These are phyloP conservation scores for Eremobia ochroleuca DNA, from an alignment of 2,888 invertebrate genomes.

Conservation along the genomic window DNA sequence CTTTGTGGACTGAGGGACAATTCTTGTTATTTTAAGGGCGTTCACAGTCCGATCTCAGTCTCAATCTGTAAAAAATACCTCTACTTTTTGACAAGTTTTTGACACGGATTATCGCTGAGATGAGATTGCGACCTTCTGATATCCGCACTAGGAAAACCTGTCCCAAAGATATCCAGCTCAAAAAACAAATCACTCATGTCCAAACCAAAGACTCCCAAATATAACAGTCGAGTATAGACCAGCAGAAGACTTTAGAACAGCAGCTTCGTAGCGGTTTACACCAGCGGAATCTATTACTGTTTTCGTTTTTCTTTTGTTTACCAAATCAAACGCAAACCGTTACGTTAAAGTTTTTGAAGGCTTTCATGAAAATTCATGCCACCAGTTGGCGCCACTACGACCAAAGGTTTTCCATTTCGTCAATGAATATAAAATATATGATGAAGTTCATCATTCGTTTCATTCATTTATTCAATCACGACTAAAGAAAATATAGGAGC, in stretches of 20 bases:
- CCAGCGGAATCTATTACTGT: background rate
- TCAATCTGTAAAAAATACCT: too few species aligned
- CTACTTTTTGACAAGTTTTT: too few species aligned
- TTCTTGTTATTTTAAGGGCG: too few species aligned
- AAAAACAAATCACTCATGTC: background rate
- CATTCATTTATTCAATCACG: background rate
- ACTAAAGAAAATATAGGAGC: background rate
- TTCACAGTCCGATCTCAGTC: too few species aligned
- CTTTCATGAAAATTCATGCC: background rate
- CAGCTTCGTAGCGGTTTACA: background rate
- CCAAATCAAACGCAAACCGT: background rate
- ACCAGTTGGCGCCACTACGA: background rate
- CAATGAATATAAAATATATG: background rate
- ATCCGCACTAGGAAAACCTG: background rate
- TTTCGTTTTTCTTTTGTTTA: background rate
- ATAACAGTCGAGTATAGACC: background rate
- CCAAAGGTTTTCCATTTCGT: background rate
- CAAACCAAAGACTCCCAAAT: background rate
- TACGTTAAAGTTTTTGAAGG: background rate
- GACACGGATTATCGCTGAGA: too few species aligned
- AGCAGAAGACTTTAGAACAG: background rate
- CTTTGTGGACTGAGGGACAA: background rate
- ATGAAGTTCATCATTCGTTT: background rate
- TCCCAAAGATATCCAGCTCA: background rate
- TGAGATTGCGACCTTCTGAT: too few species aligned